Conservation (phyloP, 37 sponge, comb jelly and placozoan species). For the Oopsacas minuta region DNA sequence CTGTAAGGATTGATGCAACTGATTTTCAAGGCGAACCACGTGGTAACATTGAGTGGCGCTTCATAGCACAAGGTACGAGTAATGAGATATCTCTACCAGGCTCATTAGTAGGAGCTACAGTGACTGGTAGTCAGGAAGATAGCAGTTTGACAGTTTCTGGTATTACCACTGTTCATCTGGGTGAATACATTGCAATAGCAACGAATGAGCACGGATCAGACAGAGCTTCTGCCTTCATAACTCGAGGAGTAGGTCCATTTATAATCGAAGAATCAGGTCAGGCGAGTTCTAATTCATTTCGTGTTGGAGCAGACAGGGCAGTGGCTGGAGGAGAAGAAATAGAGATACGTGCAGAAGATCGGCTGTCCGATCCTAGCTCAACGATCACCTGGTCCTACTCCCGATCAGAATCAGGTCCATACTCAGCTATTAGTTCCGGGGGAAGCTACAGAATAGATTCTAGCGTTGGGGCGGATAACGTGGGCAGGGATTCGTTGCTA, state of each 20-base stretch:
- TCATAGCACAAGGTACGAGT: background rate
- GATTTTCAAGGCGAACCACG: background rate
- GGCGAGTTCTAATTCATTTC: background rate
- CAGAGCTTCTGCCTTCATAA: background rate
- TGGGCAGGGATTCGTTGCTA: background rate
- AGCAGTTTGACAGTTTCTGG: background rate
- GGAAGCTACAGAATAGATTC: background rate
- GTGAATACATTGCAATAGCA: background rate
- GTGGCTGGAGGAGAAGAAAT: background rate
- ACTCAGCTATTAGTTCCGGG: background rate
- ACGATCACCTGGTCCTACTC: background rate
- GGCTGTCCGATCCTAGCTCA: background rate
- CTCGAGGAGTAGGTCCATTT: background rate
- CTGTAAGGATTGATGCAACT: background rate
- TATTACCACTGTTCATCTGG: background rate
- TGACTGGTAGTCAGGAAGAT: background rate
- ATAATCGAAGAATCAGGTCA: background rate
- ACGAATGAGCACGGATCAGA: background rate
- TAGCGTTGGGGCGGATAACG: background rate
- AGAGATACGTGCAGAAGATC: background rate
- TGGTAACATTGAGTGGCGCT: background rate
- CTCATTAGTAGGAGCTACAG: background rate
- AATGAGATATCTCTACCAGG: background rate
- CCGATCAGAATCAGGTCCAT: background rate
- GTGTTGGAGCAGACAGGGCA: background rate